Evolutionary conservation across 2,888 invertebrate genomes (phyloP).

Genomic region (Chironomus tentans): DNA sequence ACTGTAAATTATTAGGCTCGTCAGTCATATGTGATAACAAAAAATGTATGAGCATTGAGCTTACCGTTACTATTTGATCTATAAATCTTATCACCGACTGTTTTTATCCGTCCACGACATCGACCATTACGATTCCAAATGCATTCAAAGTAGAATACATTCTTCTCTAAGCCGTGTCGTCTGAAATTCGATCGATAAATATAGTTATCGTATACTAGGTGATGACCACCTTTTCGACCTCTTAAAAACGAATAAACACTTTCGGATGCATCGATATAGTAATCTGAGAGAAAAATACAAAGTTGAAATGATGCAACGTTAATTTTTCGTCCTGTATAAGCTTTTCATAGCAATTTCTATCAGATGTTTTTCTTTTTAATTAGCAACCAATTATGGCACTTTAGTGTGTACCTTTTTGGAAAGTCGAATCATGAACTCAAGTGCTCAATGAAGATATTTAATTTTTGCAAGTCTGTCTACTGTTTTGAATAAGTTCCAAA

Average conservation of each 20-base stretch:
- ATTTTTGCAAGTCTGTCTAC: too few species aligned
- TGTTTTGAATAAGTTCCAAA: too few species aligned
- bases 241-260: constrained; percentile 36
- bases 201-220: constrained; percentile 40
- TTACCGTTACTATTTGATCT: constrained; percentile 39
- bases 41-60: not conserved
- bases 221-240: constrained; percentile 40
- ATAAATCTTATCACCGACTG: constrained; percentile 40
- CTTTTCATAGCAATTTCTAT: too few species aligned
- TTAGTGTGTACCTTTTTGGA: too few species aligned
- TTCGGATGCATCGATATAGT: not conserved
- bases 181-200: constrained; percentile 42
- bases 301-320: not conserved
- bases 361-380: too few species aligned
- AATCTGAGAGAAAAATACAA: constrained; percentile 17
- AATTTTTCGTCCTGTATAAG: not conserved
- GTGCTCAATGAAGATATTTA: too few species aligned
- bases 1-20: not conserved
- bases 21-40: not conserved
- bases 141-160: constrained; percentile 43
- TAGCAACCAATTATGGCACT: too few species aligned
- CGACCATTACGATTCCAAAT: constrained; percentile 42
- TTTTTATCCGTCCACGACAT: constrained; percentile 41
- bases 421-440: too few species aligned
- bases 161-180: constrained; percentile 37